Evolutionary conservation across 2,797 vertebrate genomes (phyloP), one percentile per base, ranked within the genome.

Genomic region (Onychomys torridus): DNA sequence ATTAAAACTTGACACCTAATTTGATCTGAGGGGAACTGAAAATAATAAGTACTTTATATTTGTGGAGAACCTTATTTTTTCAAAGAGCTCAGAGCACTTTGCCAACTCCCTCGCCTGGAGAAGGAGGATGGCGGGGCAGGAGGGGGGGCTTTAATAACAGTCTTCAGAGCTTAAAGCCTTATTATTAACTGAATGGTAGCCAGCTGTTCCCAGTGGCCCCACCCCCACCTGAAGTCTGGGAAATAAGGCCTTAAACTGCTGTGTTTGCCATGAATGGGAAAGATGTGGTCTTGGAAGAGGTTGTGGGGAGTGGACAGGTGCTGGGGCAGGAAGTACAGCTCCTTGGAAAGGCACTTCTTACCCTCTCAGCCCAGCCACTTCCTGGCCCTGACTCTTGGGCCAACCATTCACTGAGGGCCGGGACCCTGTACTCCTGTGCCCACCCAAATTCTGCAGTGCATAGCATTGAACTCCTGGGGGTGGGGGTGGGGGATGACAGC

Each of bases 1-100:
- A 96, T 98, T 85, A 83, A 95, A 96, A 96, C 87, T 82, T 94
- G 96, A 98, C 97, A 96, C 89, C 79, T 96, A 46, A 95, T 96
- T 86, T 91, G 92, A 97, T 94, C 55, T 55, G 86, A 91, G 84
- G 89, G 86, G 91, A 88, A 88, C 76, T 76, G 95, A 95, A 92
- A 95, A 93, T 94, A 97, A 97, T 96, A 95, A 96, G 93, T 85
- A 57, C 97, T 81, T 97, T 89, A 67, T 91, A 84, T 90, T 88
- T 96, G 94, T 65, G 89, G 86, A 52, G 34, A 46, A 82, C 79
- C 91, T 96, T 94, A 34, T 91, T 94, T 96, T 95, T 93, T 81
- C 91, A 88, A n/a, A 81, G 89, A 93, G 43, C 85, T 97, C 49
- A 6, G 71, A 97, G 93, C 76, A 63, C 88, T 95, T 92, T 93